Conservation (phyloP, 2,888 invertebrate species). For the Polymixis lichenea region DNA sequence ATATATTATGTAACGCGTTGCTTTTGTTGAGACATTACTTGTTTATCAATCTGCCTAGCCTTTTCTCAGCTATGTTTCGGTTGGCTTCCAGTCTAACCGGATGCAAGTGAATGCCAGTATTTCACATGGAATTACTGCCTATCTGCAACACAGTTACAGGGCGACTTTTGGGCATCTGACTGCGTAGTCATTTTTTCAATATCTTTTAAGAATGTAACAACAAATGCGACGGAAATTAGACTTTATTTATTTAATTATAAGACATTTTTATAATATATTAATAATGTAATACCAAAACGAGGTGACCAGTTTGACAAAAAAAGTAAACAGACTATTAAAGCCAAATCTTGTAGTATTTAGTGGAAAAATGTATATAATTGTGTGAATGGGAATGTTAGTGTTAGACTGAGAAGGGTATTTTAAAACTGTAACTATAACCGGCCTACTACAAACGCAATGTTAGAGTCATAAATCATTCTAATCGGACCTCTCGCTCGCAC, state of each 20-base stretch:
- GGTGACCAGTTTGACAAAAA: constrained; percentile 81
- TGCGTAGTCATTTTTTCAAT: background rate
- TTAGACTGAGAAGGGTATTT: constrained; percentile 44
- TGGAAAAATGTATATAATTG: constrained; percentile 69
- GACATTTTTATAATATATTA: constrained; percentile 58
- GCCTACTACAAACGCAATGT: background rate
- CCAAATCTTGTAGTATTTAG: constrained; percentile 67
- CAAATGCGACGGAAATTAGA: constrained; percentile 45
- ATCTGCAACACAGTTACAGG: background rate
- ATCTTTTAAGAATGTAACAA: constrained; percentile 27
- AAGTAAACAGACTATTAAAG: constrained; percentile 67
- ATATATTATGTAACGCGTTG: constrained; percentile 38
- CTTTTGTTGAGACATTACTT: constrained; percentile 33
- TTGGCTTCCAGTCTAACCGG: too few relatives aligned
- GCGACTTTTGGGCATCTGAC: background rate
- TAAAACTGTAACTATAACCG: background rate
- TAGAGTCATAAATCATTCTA: background rate
- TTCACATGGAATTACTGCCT: too few relatives aligned
- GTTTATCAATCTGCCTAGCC: background rate
- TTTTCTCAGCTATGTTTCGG: too few relatives aligned
- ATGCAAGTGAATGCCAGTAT: too few relatives aligned
- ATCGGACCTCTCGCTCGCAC: background rate
- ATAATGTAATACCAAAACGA: constrained; percentile 82
- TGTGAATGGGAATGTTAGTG: constrained; percentile 51
- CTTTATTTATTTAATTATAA: constrained; percentile 65